Base-by-base conservation (phyloP, 1,140 invertebrate species). In the Monomorium pharaonis region DNA sequence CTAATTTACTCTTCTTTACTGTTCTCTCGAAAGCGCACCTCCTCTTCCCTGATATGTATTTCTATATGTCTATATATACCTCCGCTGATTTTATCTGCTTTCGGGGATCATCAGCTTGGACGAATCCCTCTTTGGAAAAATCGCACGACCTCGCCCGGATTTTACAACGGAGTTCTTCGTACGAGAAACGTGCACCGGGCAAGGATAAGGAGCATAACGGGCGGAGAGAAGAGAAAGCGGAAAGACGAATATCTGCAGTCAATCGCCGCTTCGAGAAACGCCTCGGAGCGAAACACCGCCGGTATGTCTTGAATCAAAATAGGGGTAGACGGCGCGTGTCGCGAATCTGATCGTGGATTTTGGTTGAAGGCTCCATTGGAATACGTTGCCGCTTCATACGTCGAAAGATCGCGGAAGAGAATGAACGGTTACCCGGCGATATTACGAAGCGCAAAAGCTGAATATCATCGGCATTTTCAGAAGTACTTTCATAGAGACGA, bases 201-300 rank as follows among this genome's bases (percentile, higher is more conserved):
- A 72, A 74, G 51, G 78, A 58, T 58, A 83, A 81, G 72, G 51
- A 86, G 69, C 54, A 88, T 74, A 88, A 89, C 78, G 70, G 47
- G 12, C 33, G 33, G n/a, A 63, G 21, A 33, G 49, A 84, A 80
- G 54, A 47, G 56, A 87, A 87, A 65, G 54, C 58, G 72, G 49
- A 76, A 78, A 70, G 62, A 88, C 30, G 44, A 58, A 69, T 75
- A 83, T 83, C 78, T 74, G 78, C 78, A 74, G 78, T 83, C 67
- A 83, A 83, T 83, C 78, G 78, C 78, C 67, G 78, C 67, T 83
- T 83, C 67, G 47, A 72, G 67, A 83, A 81, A 74, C 67, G 78
- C 67, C 78, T 83, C 37, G 67, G 18, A 74, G 67, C 67, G 67
- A 83, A 74, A 74, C 78, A 74, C n/a, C 78, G 67, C 37, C 51